Percentiles rank a stretch among this genome's conserved stretches.
phyloP scores from a whole-genome alignment of 2,797 vertebrate genomes.

The Pachyuromys duprasi region DNA sequence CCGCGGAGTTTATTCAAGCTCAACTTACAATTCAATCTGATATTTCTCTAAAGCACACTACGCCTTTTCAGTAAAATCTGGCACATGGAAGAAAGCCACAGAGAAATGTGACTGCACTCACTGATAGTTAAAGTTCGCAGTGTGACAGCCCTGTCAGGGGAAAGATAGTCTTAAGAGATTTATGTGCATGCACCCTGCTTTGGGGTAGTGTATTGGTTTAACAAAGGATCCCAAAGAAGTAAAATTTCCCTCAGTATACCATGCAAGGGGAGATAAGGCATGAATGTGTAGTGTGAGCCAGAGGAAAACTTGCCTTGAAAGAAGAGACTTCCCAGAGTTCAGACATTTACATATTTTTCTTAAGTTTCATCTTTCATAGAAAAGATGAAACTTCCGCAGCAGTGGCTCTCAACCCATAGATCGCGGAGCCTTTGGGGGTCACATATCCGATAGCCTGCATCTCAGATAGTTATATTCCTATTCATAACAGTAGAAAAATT shows the following conservation, averaged over 20 bases:
- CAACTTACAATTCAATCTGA: slow-evolving; percentile 45
- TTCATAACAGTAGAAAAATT: not conserved
- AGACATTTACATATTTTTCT: not conserved
- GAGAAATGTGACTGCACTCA: slow-evolving; percentile 20
- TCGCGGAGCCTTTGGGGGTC: not conserved
- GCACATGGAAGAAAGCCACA: not conserved
- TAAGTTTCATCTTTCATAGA: not conserved
- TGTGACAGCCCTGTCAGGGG: not conserved
- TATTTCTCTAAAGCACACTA: not conserved
- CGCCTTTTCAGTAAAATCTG: not conserved
- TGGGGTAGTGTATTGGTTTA: not conserved
- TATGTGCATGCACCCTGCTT: not conserved
- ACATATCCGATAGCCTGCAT: not conserved
- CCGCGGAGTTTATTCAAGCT: slow-evolving; percentile 58
- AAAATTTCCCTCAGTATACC: not conserved
- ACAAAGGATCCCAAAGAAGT: not conserved
- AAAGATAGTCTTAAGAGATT: not conserved
- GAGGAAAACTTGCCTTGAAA: not conserved
- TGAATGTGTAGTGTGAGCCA: not conserved
- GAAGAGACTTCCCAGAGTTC: not conserved
- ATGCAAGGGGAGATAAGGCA: too few species aligned
- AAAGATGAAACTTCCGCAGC: not conserved
- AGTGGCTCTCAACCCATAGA: not conserved
- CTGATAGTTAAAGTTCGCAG: not conserved
- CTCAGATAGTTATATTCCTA: not conserved